Base-by-base conservation (phyloP, 1,140 invertebrate species). In the Antheraea pernyi region DNA sequence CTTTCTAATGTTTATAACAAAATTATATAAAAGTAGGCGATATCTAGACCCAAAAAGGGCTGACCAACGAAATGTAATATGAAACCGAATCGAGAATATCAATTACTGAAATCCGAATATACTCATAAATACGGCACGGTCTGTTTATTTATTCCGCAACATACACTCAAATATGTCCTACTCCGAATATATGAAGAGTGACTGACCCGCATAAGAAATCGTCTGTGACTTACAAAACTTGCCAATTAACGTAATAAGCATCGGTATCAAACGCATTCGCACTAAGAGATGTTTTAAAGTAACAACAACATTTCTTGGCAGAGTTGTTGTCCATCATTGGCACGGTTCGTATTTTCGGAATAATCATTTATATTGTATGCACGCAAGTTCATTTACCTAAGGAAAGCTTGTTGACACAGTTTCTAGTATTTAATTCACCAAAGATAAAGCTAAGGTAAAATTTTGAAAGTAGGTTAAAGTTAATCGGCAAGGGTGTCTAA, bases 191-290 rank as follows among this genome's bases (percentile, higher is more conserved):
- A 11, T 30, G 60, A 63, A 36, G 61, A 63, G 30, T 63, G 61
- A 63, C 61, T 63, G 61, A 63, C 61, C 61, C 37, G 61, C 61
- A 63, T 63, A 37, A 22, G 22, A 37, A 37, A 63, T 63, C 30
- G 37, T 37, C 61, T 63, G 61, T 63, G 30, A 63, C 61, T 63
- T 63, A 37, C 13, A 30, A 63, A 30, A 53, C 7, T 53, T 53
- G 46, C 11, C 46, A 53, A 53, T 53, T n/a, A 53, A 53, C 46
- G 46, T 53, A 42, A 42, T 42, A 42, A 42, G 39, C 39, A 7
- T 9, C 39, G 39, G 39, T 7, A 53, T 16, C 13, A 53, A 53
- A 53, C 13, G 46, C 16, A 53, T 53, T 53, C 46, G 10, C 46
- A 53, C 16, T 53, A 13, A 53, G 11, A 53, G 11, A 53, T 16